A percentile compares a stretch with the other conserved stretches of the same genome.
These are phyloP conservation scores for Motacilla tschutschensis DNA, from an alignment of 2,113 vertebrate genomes.

Conservation along the genomic window DNA sequence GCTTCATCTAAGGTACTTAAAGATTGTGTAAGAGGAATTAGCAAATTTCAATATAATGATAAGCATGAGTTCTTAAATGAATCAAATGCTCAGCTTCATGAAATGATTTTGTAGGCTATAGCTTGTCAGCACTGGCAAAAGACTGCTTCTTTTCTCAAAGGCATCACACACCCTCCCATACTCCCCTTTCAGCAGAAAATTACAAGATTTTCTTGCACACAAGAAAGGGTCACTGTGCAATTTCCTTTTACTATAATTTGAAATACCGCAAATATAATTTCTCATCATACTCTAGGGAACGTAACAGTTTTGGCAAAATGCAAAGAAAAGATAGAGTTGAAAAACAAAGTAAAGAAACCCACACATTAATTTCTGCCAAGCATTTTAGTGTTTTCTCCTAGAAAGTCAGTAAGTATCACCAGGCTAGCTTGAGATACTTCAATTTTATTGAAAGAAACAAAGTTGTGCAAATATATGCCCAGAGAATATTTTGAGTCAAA, in stretches of 20 bases:
- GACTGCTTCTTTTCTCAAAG: slow-evolving; percentile 46
- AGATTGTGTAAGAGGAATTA: neutral
- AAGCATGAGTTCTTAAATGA: neutral
- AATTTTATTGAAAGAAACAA: neutral
- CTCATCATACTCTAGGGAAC: slow-evolving; percentile 19
- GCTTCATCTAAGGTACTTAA: neutral
- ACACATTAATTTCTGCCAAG: slow-evolving; percentile 1
- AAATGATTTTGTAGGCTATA: neutral
- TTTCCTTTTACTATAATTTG: slow-evolving; percentile 68
- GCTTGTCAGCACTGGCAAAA: neutral
- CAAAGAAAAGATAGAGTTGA: neutral
- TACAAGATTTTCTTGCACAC: slow-evolving; percentile 40
- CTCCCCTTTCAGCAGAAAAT: slow-evolving; percentile 49
- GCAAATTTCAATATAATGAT: neutral
- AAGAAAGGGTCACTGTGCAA: slow-evolving; percentile 55
- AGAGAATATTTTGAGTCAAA: neutral
- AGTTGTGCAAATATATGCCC: slow-evolving; percentile 29
- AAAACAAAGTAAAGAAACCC: neutral
- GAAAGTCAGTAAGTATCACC: neutral
- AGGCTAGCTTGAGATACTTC: neutral
- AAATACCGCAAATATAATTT: slow-evolving; percentile 52
- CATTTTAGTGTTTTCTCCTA: neutral
- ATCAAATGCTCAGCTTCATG: neutral
- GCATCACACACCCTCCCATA: neutral
- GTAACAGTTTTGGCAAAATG: neutral